Evolutionary conservation across 2,888 invertebrate genomes (phyloP), one percentile per base, ranked within the genome.

Genomic region (Suillia variegata): DNA sequence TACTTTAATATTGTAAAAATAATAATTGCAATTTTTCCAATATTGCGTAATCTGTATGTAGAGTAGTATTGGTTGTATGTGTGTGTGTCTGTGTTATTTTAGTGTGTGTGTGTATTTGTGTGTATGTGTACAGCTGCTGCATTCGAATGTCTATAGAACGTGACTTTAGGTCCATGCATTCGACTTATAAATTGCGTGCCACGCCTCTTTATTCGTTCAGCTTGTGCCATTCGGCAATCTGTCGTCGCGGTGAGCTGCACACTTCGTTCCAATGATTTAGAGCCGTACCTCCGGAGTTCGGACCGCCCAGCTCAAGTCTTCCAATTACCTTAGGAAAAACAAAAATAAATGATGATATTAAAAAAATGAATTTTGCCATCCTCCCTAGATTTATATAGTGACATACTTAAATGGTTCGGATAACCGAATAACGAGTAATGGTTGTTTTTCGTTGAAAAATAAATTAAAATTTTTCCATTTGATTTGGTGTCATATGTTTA

Each of bases 141-240:
- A 4, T n/a, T 38, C 38, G n/a, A 38, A 13, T 13, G 6, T 38
- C 15, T 38, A 38, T 38, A 13, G n/a, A n/a, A n/a, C 8, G 8
- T 38, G 4, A 13, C 12, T 38, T 4, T 38, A 38, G n/a, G n/a
- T 13, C 4, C n/a, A n/a, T n/a, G n/a, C n/a, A n/a, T n/a, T n/a
- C n/a, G n/a, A n/a, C n/a, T n/a, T n/a, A 18, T 45, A 17, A 20
- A 18, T 17, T 20, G 17, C 20, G 17, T 13, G 5, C 18, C 45
- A 20, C 45, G 45, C 45, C 45, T 58, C 49, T 53, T 73, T 88
- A 95, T 87, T 95, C 95, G 83, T 92, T 90, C 74, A 98, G 87
- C 85, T 97, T 96, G 87, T 99, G 98, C 98, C 98, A 99, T 84
- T 98, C 97, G 67, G 98, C 98, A 80, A 98, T 97, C 86, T 98